These are phyloP conservation scores for Coregonus clupeaformis DNA, from an alignment of 2,113 vertebrate species.

Conservation along the genomic window DNA sequence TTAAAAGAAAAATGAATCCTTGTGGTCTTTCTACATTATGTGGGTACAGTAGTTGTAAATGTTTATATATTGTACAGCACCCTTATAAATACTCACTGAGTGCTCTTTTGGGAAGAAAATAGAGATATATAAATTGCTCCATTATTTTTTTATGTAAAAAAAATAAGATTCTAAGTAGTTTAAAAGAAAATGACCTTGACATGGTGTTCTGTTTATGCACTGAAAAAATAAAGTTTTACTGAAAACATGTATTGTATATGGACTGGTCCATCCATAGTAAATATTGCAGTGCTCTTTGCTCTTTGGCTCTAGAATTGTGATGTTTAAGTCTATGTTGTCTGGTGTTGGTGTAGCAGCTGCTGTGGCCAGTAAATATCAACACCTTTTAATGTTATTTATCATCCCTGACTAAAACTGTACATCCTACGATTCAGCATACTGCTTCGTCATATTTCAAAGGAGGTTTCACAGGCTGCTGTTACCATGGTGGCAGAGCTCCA, in stretches of 20 bases:
- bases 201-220: constrained; percentile 78
- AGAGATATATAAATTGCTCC: constrained; percentile 81
- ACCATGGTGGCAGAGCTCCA: no score
- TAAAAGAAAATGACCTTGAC: constrained; percentile 66
- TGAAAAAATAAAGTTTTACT: constrained; percentile 71
- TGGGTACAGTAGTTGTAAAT: constrained; percentile 89
- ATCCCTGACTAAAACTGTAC: no score
- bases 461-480: constrained; percentile 65
- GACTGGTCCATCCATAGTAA: background rate
- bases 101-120: constrained; percentile 67
- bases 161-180: constrained; percentile 36
- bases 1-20: constrained; percentile 68
- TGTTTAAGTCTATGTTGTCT: no score
- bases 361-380: constrained; percentile 67
- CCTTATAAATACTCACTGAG: constrained; percentile 89
- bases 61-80: constrained; percentile 99
- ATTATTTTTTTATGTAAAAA: constrained; percentile 98
- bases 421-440: no score
- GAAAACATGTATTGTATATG: constrained; percentile 40
- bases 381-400: no score
- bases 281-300: background rate
- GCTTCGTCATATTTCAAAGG: no score
- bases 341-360: no score
- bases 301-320: no score
- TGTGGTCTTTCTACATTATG: constrained; percentile 72